These are phyloP conservation scores for Hippocampus abdominalis DNA, from an alignment of 2,113 vertebrate genomes.

Conservation along the genomic window DNA sequence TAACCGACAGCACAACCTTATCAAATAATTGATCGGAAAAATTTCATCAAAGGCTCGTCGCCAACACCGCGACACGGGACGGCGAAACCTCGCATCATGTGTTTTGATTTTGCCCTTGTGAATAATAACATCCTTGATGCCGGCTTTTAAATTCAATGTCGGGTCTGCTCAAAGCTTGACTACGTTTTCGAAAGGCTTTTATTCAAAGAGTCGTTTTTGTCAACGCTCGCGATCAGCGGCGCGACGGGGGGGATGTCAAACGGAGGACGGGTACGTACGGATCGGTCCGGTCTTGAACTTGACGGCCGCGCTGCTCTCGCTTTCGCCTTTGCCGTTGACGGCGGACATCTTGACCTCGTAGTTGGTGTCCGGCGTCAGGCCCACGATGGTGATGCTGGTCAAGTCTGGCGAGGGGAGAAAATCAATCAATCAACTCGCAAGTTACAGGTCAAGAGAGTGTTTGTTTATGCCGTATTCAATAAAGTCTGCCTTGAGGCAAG, in stretches of 20 bases:
- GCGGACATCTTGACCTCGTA: conserved; percentile 87
- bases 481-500: neutral
- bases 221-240: neutral
- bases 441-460: neutral
- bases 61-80: neutral
- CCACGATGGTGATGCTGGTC: conserved; percentile 78
- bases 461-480: neutral
- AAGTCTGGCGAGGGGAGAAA: conserved; percentile 41
- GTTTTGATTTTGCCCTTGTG: neutral
- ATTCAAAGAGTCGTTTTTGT: neutral
- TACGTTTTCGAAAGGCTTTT: neutral
- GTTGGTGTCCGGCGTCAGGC: conserved; percentile 85
- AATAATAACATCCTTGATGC: neutral
- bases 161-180: neutral
- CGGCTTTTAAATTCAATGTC: neutral
- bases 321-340: conserved; percentile 91
- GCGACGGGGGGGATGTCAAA: neutral
- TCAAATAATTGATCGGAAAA: conserved; percentile 3
- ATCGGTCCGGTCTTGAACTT: conserved; percentile 91
- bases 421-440: neutral
- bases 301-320: conserved; percentile 77
- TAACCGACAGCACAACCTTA: neutral
- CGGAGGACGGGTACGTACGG: conserved; percentile 80
- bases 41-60: neutral
- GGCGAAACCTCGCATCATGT: neutral